These are phyloP conservation scores for Platysternon megacephalum DNA, from an alignment of 2,113 vertebrate genomes.

Conservation along the genomic window DNA sequence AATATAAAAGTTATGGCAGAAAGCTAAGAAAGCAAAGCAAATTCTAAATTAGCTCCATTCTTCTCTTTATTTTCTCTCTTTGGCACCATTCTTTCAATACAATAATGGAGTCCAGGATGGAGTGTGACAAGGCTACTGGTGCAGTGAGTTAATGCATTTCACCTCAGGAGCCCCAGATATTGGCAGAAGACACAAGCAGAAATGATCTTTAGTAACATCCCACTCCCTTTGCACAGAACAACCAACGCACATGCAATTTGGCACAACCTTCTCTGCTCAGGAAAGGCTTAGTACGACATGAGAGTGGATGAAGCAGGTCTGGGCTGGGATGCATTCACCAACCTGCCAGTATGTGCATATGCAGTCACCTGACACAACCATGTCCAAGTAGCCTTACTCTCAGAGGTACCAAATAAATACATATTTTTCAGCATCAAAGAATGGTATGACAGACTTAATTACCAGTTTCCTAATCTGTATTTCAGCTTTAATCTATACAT, in stretches of 20 bases:
- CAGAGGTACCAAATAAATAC: not conserved
- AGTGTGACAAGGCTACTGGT: not conserved
- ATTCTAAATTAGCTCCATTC: not conserved
- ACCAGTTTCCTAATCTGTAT: not conserved
- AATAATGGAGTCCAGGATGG: not conserved
- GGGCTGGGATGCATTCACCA: not conserved
- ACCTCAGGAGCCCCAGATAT: not conserved
- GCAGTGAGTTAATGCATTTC: not conserved
- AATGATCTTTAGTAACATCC: slow-evolving; percentile 21
- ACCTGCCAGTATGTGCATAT: not conserved
- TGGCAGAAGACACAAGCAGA: not conserved
- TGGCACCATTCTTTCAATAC: not conserved
- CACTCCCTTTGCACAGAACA: slow-evolving; percentile 17
- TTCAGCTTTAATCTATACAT: not conserved
- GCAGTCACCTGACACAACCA: not conserved
- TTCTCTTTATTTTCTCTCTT: not conserved
- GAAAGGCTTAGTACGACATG: slow-evolving; percentile 13
- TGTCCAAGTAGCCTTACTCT: not conserved
- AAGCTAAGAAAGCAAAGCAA: not conserved
- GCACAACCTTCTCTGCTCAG: not conserved
- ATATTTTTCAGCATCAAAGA: not conserved
- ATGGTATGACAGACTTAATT: not conserved
- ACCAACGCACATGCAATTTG: not conserved
- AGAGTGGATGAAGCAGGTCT: not conserved
- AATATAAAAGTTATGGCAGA: not conserved